Conservation (phyloP, 1,140 invertebrate species). For the Radopholus similis region DNA sequence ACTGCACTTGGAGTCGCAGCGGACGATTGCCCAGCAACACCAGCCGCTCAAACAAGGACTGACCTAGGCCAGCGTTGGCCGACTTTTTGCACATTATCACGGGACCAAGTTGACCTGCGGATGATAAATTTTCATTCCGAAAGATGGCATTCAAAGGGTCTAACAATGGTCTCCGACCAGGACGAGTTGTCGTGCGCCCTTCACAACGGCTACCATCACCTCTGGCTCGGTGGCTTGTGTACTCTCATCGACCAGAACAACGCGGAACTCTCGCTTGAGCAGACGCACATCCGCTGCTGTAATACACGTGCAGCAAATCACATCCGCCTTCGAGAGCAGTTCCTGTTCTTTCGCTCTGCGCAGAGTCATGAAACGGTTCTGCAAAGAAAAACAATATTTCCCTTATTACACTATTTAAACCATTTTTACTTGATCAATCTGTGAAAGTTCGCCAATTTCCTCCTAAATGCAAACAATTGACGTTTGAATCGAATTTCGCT, state of each 20-base stretch:
- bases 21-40: constrained; percentile 92
- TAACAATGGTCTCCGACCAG: constrained; percentile 98
- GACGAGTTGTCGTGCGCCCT: constrained; percentile 91
- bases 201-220: constrained; percentile 94
- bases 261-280: constrained; percentile 89
- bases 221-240: constrained; percentile 92
- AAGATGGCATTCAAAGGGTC: constrained; percentile 63
- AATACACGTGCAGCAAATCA: constrained; percentile 97
- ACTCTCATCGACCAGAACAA: constrained; percentile 94
- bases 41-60: constrained; percentile 92
- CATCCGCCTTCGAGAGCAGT: constrained; percentile 88
- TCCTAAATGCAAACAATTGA: constrained; percentile 37
- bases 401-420: too few relatives aligned
- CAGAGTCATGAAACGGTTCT: constrained; percentile 83
- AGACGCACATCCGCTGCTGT: constrained; percentile 91
- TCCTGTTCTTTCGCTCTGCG: constrained; percentile 88
- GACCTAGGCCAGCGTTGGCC: constrained; percentile 87
- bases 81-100: constrained; percentile 93
- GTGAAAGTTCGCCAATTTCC: constrained; percentile 51
- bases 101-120: constrained; percentile 31
- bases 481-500: background rate
- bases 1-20: constrained; percentile 86
- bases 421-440: constrained; percentile 80
- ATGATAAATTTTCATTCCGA: background rate
- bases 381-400: too few relatives aligned